These are phyloP conservation scores for Apeira syringaria DNA, from an alignment of 2,888 invertebrate genomes.

Conservation along the genomic window DNA sequence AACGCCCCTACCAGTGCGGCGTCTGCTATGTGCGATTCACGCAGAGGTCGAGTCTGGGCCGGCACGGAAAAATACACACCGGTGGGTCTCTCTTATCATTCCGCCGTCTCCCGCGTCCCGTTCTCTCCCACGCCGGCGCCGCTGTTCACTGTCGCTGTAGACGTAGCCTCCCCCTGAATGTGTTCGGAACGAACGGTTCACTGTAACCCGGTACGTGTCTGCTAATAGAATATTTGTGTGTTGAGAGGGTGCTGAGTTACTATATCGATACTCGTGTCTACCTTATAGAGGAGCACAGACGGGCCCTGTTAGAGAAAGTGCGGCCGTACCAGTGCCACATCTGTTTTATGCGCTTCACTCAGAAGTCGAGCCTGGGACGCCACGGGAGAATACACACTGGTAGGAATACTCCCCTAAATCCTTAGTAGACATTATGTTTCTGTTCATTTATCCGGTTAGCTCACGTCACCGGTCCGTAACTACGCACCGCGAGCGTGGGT, in stretches of 20 bases:
- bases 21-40: slow-evolving; percentile 86
- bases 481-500: slow-evolving; percentile 56
- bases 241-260: slow-evolving; percentile 69
- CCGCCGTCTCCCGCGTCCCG: slow-evolving; percentile 64
- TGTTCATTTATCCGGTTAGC: slow-evolving; percentile 65
- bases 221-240: slow-evolving; percentile 53
- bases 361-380: slow-evolving; percentile 89
- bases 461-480: too few relatives aligned
- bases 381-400: slow-evolving; percentile 89
- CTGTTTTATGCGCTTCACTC: slow-evolving; percentile 89
- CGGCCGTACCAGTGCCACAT: slow-evolving; percentile 88
- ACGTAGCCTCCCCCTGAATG: slow-evolving; percentile 76
- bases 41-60: slow-evolving; percentile 87
- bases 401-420: slow-evolving; percentile 83
- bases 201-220: slow-evolving; percentile 50
- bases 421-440: slow-evolving; percentile 68
- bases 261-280: slow-evolving; percentile 81
- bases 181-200: slow-evolving; percentile 71
- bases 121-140: slow-evolving; percentile 66
- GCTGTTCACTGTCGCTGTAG: slow-evolving; percentile 44
- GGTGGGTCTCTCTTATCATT: slow-evolving; percentile 67
- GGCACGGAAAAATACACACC: slow-evolving; percentile 87
- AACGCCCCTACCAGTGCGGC: slow-evolving; percentile 85
- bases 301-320: slow-evolving; percentile 85
- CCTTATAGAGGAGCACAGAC: slow-evolving; percentile 84